These are phyloP conservation scores for Phataginus tetradactyla DNA, from an alignment of 2,797 vertebrate genomes.

Conservation along the genomic window DNA sequence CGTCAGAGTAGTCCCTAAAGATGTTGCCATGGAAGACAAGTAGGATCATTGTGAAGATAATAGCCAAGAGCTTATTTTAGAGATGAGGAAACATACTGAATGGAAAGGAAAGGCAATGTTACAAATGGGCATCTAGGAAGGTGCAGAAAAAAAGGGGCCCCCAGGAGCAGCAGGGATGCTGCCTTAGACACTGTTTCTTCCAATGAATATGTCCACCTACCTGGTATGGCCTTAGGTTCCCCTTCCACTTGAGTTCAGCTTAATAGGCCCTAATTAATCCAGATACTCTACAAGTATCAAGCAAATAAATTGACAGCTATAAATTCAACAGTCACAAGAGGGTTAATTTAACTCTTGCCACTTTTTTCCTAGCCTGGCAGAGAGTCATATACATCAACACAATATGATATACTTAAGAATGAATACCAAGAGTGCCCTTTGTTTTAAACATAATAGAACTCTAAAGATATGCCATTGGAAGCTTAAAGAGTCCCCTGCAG, in stretches of 20 bases:
- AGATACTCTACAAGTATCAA: background rate
- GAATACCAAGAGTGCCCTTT: background rate
- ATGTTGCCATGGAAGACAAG: background rate
- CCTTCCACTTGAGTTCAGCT: background rate
- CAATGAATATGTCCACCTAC: background rate
- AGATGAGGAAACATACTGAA: background rate
- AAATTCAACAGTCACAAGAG: background rate
- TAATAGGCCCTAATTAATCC: background rate
- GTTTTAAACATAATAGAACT: background rate
- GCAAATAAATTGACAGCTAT: background rate
- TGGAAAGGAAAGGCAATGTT: background rate
- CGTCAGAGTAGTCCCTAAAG: background rate
- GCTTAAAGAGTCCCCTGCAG: background rate
- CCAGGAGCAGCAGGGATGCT: background rate
- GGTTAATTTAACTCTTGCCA: background rate
- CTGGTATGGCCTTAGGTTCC: background rate
- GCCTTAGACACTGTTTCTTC: fast-evolving
- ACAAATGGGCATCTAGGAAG: background rate
- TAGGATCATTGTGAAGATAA: background rate
- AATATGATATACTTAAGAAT: background rate
- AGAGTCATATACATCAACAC: background rate
- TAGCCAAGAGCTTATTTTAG: background rate
- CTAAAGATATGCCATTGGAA: background rate
- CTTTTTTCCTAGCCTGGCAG: background rate
- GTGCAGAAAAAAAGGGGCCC: background rate